Base-by-base conservation (phyloP, 2,888 invertebrate species). In the Drepana falcataria region DNA sequence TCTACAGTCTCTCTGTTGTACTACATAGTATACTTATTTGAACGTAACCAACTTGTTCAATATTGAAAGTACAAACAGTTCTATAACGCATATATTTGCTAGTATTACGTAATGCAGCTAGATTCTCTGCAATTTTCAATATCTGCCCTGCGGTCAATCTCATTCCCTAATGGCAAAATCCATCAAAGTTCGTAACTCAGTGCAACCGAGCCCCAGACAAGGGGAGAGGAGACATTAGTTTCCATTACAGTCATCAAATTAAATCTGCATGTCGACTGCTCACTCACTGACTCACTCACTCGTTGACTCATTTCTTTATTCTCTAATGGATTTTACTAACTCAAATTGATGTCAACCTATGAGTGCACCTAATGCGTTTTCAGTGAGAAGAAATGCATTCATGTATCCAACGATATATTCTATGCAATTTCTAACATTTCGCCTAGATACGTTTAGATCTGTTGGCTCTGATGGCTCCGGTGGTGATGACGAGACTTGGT, bases 221-320 rank as follows among this genome's bases (percentile, higher is more conserved):
- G 71, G 75, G 77, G 73, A 63, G 60, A 54, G 56, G 59, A 67
- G 58, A 66, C 80, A 85, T 83, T 81, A 74, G 78, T 81, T 73
- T 83, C 78, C 76, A 83, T 86, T 84, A 85, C 69, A 71, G 76
- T 75, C 74, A 65, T 75, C 70, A 81, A 87, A 87, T 87, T 83
- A 82, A 87, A 87, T 85, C 80, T 76, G 73, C 75, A 73, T 73
- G 71, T 68, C 63, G 72, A 71, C 68, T 77, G 66, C 61, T 60
- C 60, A 57, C 64, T 60, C 59, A 49, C 37, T 51, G 7, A 51
- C 40, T 40, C 40, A 51, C 59, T 53, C 53, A 57, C 55, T 51
- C 53, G 48, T 53, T 68, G 67, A 65, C 70, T 6, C 40, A 34
- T 51, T 51, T 35, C 69, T 75, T 76, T 73, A 81, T 82, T 79